Evolutionary conservation across 2,888 invertebrate species (phyloP).

Genomic region (Rotaria socialis): DNA sequence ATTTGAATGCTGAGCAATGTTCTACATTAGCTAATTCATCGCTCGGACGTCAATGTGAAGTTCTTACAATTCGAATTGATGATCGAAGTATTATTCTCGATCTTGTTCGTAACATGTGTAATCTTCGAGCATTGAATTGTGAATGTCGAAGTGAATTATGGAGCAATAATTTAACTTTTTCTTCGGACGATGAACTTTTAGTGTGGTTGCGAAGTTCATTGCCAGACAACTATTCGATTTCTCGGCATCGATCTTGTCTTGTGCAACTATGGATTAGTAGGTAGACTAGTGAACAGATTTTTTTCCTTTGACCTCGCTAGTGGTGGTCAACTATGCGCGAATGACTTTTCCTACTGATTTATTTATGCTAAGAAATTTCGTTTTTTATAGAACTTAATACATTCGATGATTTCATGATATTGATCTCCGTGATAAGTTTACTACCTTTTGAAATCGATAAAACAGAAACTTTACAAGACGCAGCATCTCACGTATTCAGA

Average conservation of each 20-base stretch:
- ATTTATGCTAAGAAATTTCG: too few species aligned
- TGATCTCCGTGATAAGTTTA: too few species aligned
- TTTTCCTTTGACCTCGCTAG: too few species aligned
- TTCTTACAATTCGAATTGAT: neutral
- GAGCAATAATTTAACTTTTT: neutral
- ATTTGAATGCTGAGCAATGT: neutral
- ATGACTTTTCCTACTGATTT: too few species aligned
- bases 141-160: neutral
- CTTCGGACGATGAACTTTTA: neutral
- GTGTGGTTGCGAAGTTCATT: neutral
- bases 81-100: neutral
- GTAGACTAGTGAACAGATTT: too few species aligned
- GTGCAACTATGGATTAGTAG: neutral
- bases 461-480: too few species aligned
- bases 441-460: too few species aligned
- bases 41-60: neutral
- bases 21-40: neutral
- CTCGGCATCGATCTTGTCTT: neutral
- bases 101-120: neutral
- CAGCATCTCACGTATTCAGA: too few species aligned
- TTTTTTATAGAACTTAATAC: too few species aligned
- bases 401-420: too few species aligned
- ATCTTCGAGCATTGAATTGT: neutral
- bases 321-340: too few species aligned
- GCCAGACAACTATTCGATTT: neutral